A percentile compares a stretch with the other conserved stretches of the same genome.
Evolutionary conservation across 2,113 vertebrate species (phyloP).

Genomic region (Cercopithecus mona): DNA sequence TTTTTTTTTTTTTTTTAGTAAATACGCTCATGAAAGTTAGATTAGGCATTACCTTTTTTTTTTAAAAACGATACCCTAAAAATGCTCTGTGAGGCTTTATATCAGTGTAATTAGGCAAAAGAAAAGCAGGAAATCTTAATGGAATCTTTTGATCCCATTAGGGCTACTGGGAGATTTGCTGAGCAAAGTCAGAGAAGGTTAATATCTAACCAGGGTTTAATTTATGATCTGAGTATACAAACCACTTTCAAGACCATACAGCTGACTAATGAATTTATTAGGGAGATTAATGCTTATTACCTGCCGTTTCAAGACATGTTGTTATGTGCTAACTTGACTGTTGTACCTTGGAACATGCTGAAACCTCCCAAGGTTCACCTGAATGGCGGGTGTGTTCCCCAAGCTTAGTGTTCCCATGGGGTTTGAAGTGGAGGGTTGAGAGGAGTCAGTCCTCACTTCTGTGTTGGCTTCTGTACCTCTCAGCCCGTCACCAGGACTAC

Average conservation of each 20-base stretch:
- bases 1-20: background rate
- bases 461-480: background rate
- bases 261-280: conserved; percentile 82
- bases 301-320: conserved; percentile 63
- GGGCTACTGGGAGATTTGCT: conserved; percentile 63
- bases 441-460: background rate
- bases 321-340: conserved; percentile 72
- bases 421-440: background rate
- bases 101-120: conserved; percentile 65
- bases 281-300: conserved; percentile 81
- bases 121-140: conserved; percentile 38
- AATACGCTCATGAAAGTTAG: conserved; percentile 38
- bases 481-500: background rate
- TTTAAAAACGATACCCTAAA: conserved; percentile 50
- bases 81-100: conserved; percentile 52
- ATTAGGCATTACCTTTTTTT: conserved; percentile 29
- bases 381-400: background rate
- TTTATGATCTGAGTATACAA: conserved; percentile 66
- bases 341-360: conserved; percentile 73
- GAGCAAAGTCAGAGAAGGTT: conserved; percentile 62
- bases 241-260: conserved; percentile 43
- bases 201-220: conserved; percentile 70
- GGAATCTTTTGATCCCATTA: conserved; percentile 62
- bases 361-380: conserved; percentile 65
- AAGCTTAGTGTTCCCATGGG: background rate